These are phyloP conservation scores for Cephus sareptanus DNA, from an alignment of 2,888 invertebrate genomes.

Conservation along the genomic window DNA sequence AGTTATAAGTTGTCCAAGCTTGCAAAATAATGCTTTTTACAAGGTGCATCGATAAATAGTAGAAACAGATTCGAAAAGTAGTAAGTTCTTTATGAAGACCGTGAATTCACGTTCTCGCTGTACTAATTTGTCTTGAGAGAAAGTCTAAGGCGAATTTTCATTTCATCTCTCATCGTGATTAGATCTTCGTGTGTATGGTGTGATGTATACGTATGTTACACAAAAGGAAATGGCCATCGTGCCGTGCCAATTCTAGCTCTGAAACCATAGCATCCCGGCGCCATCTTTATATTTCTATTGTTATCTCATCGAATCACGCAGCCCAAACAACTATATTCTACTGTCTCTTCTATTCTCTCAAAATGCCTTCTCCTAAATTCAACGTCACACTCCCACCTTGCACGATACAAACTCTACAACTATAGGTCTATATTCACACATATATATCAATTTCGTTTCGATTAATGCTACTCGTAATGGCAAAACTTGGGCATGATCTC, in stretches of 20 bases:
- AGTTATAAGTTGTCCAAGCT: neutral
- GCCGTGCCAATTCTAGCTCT: neutral
- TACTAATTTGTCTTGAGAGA: neutral
- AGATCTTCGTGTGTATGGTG: neutral
- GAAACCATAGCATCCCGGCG: neutral
- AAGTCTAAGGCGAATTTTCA: neutral
- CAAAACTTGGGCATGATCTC: constrained; percentile 36
- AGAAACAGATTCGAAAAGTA: neutral
- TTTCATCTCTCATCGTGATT: neutral
- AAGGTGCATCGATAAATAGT: neutral
- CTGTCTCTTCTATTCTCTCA: neutral
- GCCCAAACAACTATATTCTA: neutral
- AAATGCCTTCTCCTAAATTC: neutral
- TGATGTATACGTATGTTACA: neutral
- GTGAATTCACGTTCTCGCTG: neutral
- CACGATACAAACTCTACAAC: constrained; percentile 46
- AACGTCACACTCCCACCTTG: neutral
- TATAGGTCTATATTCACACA: constrained; percentile 53
- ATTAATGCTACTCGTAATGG: constrained; percentile 43
- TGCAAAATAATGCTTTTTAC: neutral
- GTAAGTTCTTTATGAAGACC: neutral
- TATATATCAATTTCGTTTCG: constrained; percentile 39
- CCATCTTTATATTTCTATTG: neutral
- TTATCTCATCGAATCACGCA: neutral
- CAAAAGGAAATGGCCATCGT: neutral